Percentiles rank a stretch among this genome's conserved stretches.
Evolutionary conservation across 2,113 vertebrate genomes (phyloP).

Genomic region (Tetrax tetrax): DNA sequence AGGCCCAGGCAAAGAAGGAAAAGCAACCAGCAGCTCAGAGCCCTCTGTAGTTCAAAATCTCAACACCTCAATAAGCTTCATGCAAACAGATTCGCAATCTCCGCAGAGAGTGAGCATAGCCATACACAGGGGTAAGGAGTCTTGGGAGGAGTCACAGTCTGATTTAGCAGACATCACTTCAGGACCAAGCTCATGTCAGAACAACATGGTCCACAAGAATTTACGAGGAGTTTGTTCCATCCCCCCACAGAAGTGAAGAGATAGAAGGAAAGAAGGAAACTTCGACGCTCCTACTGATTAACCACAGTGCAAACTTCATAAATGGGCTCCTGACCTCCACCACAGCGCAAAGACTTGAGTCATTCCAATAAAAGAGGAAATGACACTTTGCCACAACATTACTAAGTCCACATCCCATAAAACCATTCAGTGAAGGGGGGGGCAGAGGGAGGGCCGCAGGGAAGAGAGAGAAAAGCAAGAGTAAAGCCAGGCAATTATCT

Average conservation of each 20-base stretch:
- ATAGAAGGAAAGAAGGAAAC: neutral
- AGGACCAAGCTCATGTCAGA: neutral
- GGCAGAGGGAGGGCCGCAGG: too few species aligned
- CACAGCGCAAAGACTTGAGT: slow-evolving; percentile 14
- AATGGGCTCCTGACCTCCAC: slow-evolving; percentile 61
- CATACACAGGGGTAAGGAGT: too few species aligned
- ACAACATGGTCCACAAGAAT: neutral
- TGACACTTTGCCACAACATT: slow-evolving; percentile 69
- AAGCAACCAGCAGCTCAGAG: neutral
- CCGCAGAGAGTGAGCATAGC: neutral
- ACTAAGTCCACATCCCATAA: slow-evolving; percentile 70
- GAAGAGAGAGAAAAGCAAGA: neutral
- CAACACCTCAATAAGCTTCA: neutral
- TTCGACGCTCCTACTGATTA: slow-evolving; percentile 63
- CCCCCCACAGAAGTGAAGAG: neutral
- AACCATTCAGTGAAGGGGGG: slow-evolving; percentile 19
- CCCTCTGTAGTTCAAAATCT: neutral
- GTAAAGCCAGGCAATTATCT: slow-evolving; percentile 53
- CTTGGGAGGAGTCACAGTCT: neutral
- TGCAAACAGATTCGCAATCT: neutral
- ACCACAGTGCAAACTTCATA: slow-evolving; percentile 71
- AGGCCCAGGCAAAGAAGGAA: neutral
- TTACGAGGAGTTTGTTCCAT: neutral
- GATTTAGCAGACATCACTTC: neutral
- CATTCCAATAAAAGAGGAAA: slow-evolving; percentile 69